phyloP scores from a whole-genome alignment of 2,888 invertebrate species.

The Cybosia mesomella region DNA sequence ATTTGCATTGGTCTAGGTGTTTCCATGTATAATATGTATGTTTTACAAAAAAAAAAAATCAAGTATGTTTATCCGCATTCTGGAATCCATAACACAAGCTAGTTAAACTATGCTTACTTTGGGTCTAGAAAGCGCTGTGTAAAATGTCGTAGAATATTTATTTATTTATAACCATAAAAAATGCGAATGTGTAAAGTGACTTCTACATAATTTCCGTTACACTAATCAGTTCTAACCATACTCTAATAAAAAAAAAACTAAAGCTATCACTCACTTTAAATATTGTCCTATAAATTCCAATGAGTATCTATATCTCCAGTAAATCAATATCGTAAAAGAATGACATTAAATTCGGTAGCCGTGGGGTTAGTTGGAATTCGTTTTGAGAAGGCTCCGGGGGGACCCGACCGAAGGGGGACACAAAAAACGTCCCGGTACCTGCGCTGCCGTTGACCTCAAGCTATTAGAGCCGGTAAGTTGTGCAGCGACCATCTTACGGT shows the following conservation, averaged over 20 bases:
- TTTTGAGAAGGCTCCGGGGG: constrained; percentile 27
- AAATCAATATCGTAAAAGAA: constrained; percentile 56
- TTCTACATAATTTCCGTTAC: too few relatives aligned
- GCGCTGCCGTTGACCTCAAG: constrained; percentile 81
- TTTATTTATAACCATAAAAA: not conserved
- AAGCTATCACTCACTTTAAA: not conserved
- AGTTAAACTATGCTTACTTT: too few relatives aligned
- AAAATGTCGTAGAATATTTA: too few relatives aligned
- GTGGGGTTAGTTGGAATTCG: constrained; percentile 60
- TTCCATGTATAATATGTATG: too few relatives aligned
- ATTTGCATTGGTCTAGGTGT: too few relatives aligned
- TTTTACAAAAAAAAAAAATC: too few relatives aligned
- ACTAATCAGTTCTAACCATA: not conserved
- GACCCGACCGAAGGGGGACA: constrained; percentile 50
- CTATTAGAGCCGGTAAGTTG: constrained; percentile 73
- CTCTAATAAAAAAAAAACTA: not conserved
- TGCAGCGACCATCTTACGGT: constrained; percentile 60
- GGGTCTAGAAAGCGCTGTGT: too few relatives aligned
- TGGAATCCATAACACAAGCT: too few relatives aligned
- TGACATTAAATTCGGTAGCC: constrained; percentile 78
- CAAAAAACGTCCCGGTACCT: constrained; percentile 81
- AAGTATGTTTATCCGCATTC: too few relatives aligned
- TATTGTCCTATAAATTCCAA: constrained; percentile 7
- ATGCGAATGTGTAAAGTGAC: not conserved
- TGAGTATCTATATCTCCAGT: constrained; percentile 18